Percentiles rank a stretch among this genome's conserved stretches.
Evolutionary conservation across 2,888 invertebrate genomes (phyloP).

Genomic region (Agrilus mali): DNA sequence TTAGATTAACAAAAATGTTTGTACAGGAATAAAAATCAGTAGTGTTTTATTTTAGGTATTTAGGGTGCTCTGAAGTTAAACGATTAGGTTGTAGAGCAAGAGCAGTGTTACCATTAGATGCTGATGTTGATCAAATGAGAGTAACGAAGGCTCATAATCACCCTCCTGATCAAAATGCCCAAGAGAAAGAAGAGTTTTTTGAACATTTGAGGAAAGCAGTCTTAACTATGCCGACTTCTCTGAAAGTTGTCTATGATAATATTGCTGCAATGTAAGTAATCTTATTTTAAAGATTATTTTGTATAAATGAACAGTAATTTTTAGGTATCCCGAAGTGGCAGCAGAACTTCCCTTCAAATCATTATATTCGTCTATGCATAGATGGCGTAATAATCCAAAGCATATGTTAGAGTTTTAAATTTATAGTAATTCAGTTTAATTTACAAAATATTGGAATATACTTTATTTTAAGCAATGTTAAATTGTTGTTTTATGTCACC

Average conservation of each 20-base stretch:
- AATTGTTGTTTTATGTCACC: too few relatives aligned
- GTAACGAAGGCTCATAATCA: conserved; percentile 26
- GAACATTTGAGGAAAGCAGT: conserved; percentile 22
- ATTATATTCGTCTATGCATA: conserved; percentile 25
- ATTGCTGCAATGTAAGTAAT: conserved; percentile 23
- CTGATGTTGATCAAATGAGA: conserved; percentile 18
- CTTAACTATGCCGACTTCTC: conserved; percentile 8
- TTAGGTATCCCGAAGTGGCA: conserved; percentile 25
- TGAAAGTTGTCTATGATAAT: conserved; percentile 26
- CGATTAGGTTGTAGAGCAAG: conserved; percentile 24
- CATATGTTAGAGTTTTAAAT: too few relatives aligned
- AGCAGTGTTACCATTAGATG: conserved; percentile 24
- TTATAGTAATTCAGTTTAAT: too few relatives aligned
- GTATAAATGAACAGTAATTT: conserved; percentile 10
- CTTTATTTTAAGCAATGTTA: too few relatives aligned
- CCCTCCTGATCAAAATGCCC: conserved; percentile 24
- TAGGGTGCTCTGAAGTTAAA: conserved; percentile 26
- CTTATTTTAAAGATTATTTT: not conserved
- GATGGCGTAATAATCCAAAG: conserved; percentile 20
- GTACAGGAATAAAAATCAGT: not conserved
- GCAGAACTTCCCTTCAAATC: conserved; percentile 23
- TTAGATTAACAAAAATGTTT: not conserved
- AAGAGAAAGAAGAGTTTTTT: conserved; percentile 23
- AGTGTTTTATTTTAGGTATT: conserved; percentile 18
- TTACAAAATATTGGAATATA: too few relatives aligned